phyloP scores from a whole-genome alignment of 2,797 vertebrate genomes.

The Leptodactylus fallax region DNA sequence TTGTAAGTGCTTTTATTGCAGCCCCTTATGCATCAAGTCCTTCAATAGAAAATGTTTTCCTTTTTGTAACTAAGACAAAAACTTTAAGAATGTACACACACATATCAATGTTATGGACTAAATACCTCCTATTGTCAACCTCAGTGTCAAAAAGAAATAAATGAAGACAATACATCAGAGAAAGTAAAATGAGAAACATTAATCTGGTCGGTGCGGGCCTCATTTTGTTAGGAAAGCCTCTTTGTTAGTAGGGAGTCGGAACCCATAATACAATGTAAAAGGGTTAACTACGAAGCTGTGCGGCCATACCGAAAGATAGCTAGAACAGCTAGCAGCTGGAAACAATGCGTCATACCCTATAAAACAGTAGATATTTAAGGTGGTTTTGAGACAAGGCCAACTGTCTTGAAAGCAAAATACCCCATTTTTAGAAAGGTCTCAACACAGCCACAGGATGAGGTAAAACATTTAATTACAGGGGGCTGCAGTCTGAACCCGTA shows the following conservation, averaged over 20 bases:
- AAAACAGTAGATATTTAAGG: conserved; percentile 52
- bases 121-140: background rate
- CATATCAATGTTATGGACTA: background rate
- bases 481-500: conserved; percentile 51
- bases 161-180: background rate
- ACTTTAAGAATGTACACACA: background rate
- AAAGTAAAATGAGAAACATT: background rate
- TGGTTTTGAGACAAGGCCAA: conserved; percentile 62
- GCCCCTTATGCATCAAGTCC: no score
- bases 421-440: conserved; percentile 57
- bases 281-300: conserved; percentile 45
- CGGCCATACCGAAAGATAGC: conserved; percentile 19
- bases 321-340: conserved; percentile 44
- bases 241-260: background rate
- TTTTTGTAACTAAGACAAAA: no score
- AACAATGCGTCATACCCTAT: conserved; percentile 52
- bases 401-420: conserved; percentile 56
- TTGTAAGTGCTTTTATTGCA: no score
- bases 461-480: conserved; percentile 58
- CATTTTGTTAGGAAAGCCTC: background rate
- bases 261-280: background rate
- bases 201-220: background rate
- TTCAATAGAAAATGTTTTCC: no score
- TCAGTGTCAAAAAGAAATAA: background rate
- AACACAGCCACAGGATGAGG: conserved; percentile 60